phyloP scores from a whole-genome alignment of 2,113 vertebrate species.

The Ceyx margarethae region DNA sequence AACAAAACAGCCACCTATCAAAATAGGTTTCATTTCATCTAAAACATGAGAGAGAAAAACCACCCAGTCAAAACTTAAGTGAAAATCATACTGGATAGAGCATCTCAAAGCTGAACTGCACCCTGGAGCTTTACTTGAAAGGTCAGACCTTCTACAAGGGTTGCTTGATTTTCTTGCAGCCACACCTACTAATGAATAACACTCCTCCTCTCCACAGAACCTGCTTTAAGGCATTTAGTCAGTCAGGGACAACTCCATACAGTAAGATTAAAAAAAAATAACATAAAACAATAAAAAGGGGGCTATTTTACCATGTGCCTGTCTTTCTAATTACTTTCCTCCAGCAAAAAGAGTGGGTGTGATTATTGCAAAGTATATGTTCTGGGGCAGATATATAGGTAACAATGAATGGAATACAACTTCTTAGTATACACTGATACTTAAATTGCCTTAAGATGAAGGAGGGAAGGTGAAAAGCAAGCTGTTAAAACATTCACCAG shows the following conservation, averaged over 20 bases:
- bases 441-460: background rate
- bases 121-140: constrained; percentile 39
- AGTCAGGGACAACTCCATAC: background rate
- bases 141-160: constrained; percentile 13
- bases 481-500: background rate
- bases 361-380: background rate
- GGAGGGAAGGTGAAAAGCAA: background rate
- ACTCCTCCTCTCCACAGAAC: constrained; percentile 38
- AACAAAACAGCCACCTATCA: background rate
- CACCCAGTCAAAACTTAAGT: constrained; percentile 7
- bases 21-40: background rate
- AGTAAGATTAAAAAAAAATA: background rate
- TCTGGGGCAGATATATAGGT: background rate
- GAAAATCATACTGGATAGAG: constrained; percentile 73
- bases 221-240: constrained; percentile 34
- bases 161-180: constrained; percentile 35
- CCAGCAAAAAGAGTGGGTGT: background rate
- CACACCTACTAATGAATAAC: constrained; percentile 47
- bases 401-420: background rate
- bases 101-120: constrained; percentile 29
- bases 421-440: background rate
- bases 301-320: background rate
- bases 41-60: background rate
- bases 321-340: background rate
- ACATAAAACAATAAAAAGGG: background rate